phyloP scores from a whole-genome alignment of 2,113 vertebrate species.

The Phylloscopus trochilus region DNA sequence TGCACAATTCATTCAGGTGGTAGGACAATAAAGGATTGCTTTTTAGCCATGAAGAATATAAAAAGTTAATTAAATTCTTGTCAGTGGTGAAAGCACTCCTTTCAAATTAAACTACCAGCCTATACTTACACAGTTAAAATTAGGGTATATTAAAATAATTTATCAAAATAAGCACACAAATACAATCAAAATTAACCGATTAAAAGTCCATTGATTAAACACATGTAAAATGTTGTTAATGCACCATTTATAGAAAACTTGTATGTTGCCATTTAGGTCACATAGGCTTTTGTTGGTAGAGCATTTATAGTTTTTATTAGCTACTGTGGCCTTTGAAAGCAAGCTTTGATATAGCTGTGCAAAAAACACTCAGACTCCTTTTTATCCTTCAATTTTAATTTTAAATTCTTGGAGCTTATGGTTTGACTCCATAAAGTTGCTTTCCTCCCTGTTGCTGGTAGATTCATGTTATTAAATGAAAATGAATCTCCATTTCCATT shows the following conservation, averaged over 20 bases:
- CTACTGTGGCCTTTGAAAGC: background rate
- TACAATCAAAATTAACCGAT: constrained; percentile 60
- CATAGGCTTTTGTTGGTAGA: background rate
- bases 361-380: background rate
- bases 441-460: background rate
- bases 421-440: background rate
- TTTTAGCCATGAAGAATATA: background rate
- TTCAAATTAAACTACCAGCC: constrained; percentile 57
- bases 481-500: background rate
- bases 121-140: constrained; percentile 56
- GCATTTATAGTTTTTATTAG: background rate
- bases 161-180: constrained; percentile 69
- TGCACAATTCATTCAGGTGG: background rate
- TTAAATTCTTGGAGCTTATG: background rate
- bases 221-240: constrained; percentile 52
- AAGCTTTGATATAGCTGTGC: background rate
- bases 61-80: constrained; percentile 33
- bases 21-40: background rate
- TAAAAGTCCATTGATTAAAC: constrained; percentile 58
- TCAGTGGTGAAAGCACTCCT: constrained; percentile 22
- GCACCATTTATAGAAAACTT: background rate
- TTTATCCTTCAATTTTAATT: background rate
- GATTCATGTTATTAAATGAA: background rate
- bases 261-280: constrained; percentile 16
- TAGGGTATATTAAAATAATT: constrained; percentile 70